phyloP scores from a whole-genome alignment of 1,140 invertebrate species.

The Drosophila rufa region DNA sequence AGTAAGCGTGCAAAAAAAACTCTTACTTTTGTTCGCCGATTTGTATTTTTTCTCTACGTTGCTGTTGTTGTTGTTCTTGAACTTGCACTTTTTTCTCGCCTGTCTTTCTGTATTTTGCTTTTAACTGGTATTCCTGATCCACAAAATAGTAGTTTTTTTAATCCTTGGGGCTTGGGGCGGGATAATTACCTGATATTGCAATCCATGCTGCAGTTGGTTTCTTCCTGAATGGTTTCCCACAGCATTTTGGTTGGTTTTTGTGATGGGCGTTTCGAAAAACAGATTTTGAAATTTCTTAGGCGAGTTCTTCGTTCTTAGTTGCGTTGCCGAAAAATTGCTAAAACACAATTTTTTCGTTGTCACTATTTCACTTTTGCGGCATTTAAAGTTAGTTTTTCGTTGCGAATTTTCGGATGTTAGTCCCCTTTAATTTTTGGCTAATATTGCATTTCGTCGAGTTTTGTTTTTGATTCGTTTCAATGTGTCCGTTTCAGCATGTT shows the following conservation, averaged over 20 bases:
- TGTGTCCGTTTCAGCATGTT: constrained; percentile 74
- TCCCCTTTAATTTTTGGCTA: constrained; percentile 69
- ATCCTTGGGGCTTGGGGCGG: constrained; percentile 25
- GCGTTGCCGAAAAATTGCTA: constrained; percentile 73
- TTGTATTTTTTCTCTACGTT: constrained; percentile 12
- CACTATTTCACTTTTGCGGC: constrained; percentile 45
- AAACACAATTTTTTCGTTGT: constrained; percentile 79
- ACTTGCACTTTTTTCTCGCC: constrained; percentile 59
- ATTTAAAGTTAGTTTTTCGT: constrained; percentile 61
- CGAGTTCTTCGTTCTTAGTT: constrained; percentile 13
- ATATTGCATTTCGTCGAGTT: constrained; percentile 64
- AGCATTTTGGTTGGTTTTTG: constrained; percentile 71
- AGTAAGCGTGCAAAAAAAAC: constrained; percentile 66
- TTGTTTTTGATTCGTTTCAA: constrained; percentile 26
- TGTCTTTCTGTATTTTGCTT: not conserved
- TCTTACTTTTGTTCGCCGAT: constrained; percentile 72
- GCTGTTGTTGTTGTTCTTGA: constrained; percentile 48
- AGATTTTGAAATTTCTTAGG: constrained; percentile 20
- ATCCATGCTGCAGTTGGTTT: constrained; percentile 78
- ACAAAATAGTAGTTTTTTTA: constrained; percentile 31
- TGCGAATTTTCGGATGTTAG: constrained; percentile 59
- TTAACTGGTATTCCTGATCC: constrained; percentile 39
- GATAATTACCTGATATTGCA: constrained; percentile 83
- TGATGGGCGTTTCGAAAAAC: constrained; percentile 27
- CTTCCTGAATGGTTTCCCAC: constrained; percentile 81